These are phyloP conservation scores for Macaca nemestrina DNA, from an alignment of 2,113 vertebrate genomes.

Conservation along the genomic window DNA sequence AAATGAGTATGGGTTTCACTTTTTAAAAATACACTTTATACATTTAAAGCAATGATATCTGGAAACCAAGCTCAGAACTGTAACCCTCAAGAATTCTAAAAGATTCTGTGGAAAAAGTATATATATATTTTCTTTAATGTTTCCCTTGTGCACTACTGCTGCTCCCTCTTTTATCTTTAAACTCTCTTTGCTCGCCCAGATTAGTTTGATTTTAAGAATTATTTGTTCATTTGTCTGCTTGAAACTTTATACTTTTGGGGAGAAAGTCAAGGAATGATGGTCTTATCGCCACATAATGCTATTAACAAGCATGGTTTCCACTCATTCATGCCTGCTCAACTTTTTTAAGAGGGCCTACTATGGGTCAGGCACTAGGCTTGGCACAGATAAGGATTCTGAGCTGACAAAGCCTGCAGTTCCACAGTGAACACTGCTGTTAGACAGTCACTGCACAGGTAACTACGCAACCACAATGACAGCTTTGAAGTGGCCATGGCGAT, in stretches of 20 bases:
- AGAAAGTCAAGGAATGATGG: background rate
- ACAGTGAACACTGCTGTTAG: background rate
- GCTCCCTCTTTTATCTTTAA: background rate
- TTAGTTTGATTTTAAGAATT: constrained; percentile 38
- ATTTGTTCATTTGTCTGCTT: constrained; percentile 33
- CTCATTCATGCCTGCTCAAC: background rate
- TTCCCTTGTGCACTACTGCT: background rate
- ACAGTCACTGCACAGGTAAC: background rate
- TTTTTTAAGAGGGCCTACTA: background rate
- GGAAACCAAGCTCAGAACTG: background rate
- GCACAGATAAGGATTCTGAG: background rate
- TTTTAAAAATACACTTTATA: constrained; percentile 20
- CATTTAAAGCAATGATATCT: constrained; percentile 31
- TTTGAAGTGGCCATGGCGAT: background rate
- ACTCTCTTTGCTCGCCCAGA: background rate
- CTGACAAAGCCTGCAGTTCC: background rate
- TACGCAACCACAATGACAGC: background rate
- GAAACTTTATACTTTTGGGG: background rate
- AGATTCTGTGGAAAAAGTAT: background rate
- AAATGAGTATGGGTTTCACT: constrained; percentile 14
- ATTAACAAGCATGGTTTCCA: constrained; percentile 46
- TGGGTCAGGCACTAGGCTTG: background rate
- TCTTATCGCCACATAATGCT: background rate
- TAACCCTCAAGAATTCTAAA: constrained; percentile 25
- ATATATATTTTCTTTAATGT: background rate